Evolutionary conservation across 2,888 invertebrate species (phyloP), one percentile per base, ranked within the genome.

Genomic region (Ectemnius continuus): DNA sequence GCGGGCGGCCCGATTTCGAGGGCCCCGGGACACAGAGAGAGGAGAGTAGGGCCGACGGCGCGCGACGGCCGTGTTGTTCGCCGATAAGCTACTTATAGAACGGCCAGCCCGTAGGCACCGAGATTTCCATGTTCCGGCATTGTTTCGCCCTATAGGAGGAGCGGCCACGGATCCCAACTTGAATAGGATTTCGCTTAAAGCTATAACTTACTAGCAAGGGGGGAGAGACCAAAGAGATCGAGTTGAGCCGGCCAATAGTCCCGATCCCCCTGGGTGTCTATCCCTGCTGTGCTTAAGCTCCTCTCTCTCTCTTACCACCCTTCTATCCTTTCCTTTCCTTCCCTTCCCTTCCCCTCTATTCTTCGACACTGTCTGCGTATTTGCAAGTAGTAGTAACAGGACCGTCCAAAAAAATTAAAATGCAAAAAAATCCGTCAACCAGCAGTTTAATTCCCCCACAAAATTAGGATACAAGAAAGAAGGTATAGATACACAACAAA

Each of bases 61-160:
- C 3, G 3, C 23, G 23, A 3, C 36, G 36, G 8, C 11, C 8
- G n/a, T 52, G n/a, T 36, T 36, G 61, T 62, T 6, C 66, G 75
- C 60, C 66, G 73, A 66, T 75, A 75, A 75, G 75, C 75, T 68
- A 62, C 72, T 75, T 68, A 68, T 11, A 23, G 70, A 57, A 18
- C 13, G 62, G 60, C 59, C 60, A 16, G 60, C 28, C 58, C 45
- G 65, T 16, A 28, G 61, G 62, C 57, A 64, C 66, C 62, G 73
- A 73, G 73, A 73, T 73, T 62, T 70, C 67, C 73, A 57, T 45
- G 76, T 76, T 70, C 28, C 28, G 48, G 62, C 73, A 67, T 61
- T 70, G 76, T 73, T 62, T 76, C 66, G n/a, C 23, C 57, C 67
- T 45, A 26, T 64, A 73, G 66, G 75, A 70, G 67, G 70, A 70